Conservation (phyloP, 2,888 invertebrate species). For the Baccha elongata region DNA sequence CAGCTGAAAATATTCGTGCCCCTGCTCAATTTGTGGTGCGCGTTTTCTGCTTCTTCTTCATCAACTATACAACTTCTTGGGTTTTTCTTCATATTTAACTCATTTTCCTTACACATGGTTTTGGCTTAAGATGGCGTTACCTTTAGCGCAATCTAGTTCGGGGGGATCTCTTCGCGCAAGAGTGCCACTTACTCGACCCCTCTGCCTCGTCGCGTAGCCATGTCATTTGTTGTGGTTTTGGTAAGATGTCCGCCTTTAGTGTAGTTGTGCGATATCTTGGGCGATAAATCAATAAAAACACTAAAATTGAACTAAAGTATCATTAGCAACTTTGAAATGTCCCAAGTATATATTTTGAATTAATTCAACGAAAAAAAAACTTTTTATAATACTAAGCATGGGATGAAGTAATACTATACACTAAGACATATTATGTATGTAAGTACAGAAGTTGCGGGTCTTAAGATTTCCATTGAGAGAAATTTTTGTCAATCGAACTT, state of each 20-base stretch:
- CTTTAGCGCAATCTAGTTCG: slow-evolving; percentile 69
- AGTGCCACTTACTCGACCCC: slow-evolving; percentile 45
- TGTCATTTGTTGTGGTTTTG: slow-evolving; percentile 43
- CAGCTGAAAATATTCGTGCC: slow-evolving; percentile 71
- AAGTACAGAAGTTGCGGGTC: too few species aligned
- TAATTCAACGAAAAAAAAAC: too few species aligned
- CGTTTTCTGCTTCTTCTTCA: slow-evolving; percentile 43
- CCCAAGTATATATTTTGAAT: too few species aligned
- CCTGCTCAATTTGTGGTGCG: slow-evolving; percentile 72
- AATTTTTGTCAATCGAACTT: too few species aligned
- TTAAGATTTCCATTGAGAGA: too few species aligned
- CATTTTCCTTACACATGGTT: slow-evolving; percentile 43
- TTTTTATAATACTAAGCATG: too few species aligned
- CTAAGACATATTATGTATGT: too few species aligned
- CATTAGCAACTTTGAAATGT: slow-evolving; percentile 38
- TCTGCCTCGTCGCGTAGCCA: slow-evolving; percentile 13
- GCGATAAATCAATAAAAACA: slow-evolving; percentile 81
- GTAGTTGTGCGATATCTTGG: slow-evolving; percentile 80
- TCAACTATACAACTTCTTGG: slow-evolving; percentile 9
- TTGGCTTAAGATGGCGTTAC: slow-evolving; percentile 68
- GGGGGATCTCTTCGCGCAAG: slow-evolving; percentile 60
- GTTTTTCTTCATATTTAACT: slow-evolving; percentile 19
- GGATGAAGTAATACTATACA: too few species aligned
- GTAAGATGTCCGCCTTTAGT: slow-evolving; percentile 62
- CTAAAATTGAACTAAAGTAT: slow-evolving; percentile 74